Percentiles rank a stretch among this genome's conserved stretches.
These are phyloP conservation scores for Prionailurus viverrinus DNA, from an alignment of 2,113 vertebrate species.

Conservation along the genomic window DNA sequence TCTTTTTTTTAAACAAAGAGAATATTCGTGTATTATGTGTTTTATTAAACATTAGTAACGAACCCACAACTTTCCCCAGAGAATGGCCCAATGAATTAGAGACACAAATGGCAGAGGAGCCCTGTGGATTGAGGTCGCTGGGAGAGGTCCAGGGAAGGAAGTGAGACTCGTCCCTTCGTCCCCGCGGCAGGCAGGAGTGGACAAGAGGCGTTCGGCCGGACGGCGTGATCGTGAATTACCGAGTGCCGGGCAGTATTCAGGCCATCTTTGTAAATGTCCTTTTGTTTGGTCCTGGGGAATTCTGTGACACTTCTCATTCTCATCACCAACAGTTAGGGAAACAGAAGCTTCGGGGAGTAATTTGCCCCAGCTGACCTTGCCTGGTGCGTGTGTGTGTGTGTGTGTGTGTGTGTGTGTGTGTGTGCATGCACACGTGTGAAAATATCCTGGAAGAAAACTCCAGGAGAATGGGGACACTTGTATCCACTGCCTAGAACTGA, in stretches of 20 bases:
- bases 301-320: not conserved
- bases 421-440: not conserved
- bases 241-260: not conserved
- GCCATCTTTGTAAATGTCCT: not conserved
- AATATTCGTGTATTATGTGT: not conserved
- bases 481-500: not conserved
- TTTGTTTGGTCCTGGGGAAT: not conserved
- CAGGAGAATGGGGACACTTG: not conserved
- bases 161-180: not conserved
- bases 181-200: accelerated
- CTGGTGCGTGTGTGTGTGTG: not conserved
- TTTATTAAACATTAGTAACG: not conserved
- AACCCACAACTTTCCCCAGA: not conserved
- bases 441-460: not conserved
- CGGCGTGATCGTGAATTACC: accelerated
- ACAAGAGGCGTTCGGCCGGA: not conserved
- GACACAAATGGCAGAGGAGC: not conserved
- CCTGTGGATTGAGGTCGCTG: not conserved
- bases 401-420: not conserved
- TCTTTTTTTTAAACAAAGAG: not conserved
- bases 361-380: not conserved
- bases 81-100: not conserved
- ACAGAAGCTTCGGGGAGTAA: not conserved
- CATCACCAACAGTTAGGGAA: not conserved
- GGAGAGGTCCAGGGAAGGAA: not conserved